These are phyloP conservation scores for Bubo bubo DNA, from an alignment of 2,113 vertebrate genomes.

Conservation along the genomic window DNA sequence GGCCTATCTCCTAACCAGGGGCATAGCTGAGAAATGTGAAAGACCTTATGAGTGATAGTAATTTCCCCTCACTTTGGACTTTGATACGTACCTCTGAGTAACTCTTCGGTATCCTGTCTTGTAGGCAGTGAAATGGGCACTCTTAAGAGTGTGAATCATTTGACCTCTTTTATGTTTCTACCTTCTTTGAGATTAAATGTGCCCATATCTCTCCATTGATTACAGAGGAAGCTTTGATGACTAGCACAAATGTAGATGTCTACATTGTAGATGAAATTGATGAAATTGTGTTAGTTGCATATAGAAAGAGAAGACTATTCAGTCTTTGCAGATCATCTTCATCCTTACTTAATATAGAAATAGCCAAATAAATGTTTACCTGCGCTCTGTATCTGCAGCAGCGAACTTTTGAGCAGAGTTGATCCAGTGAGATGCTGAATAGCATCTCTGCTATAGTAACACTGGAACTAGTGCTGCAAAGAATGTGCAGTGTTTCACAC, in stretches of 20 bases:
- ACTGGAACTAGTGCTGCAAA: neutral
- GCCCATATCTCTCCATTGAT: accelerated
- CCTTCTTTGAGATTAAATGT: neutral
- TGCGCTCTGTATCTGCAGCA: neutral
- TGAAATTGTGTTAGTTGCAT: neutral
- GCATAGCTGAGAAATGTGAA: neutral
- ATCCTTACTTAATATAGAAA: neutral
- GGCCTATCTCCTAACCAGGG: neutral
- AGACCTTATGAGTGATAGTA: neutral
- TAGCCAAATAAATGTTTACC: neutral
- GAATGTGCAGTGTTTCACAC: neutral
- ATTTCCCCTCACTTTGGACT: neutral
- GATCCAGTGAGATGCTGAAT: neutral
- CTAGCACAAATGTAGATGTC: neutral
- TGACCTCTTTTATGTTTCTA: neutral
- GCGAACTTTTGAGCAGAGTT: neutral
- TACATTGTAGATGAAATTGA: neutral
- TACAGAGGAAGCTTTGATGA: neutral
- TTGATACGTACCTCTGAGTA: neutral
- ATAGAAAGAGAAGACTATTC: neutral
- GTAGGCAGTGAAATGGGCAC: neutral
- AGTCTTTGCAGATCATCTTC: neutral
- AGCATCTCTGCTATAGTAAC: neutral
- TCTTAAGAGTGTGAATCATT: neutral
- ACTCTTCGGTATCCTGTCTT: neutral